These are phyloP conservation scores for Melinaea menophilus DNA, from an alignment of 2,888 invertebrate genomes.

Conservation along the genomic window DNA sequence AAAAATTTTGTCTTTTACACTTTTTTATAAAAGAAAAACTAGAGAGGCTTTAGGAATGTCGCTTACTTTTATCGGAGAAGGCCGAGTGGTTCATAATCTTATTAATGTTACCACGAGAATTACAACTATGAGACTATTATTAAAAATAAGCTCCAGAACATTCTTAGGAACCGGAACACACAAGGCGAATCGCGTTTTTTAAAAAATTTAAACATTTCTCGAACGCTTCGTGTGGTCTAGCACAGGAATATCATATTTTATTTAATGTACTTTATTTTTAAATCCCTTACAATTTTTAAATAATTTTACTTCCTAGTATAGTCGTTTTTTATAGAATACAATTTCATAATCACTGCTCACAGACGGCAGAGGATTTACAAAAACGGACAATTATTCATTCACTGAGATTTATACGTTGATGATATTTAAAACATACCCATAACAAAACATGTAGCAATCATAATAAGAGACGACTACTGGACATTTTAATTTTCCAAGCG, in stretches of 20 bases:
- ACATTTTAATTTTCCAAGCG: too few species aligned
- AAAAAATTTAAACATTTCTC: background rate
- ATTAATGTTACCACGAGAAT: constrained; percentile 20
- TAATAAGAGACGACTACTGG: too few species aligned
- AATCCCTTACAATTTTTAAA: constrained; percentile 5
- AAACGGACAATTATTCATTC: too few species aligned
- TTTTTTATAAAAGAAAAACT: background rate
- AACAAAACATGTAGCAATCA: too few species aligned
- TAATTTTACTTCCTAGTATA: constrained; percentile 3
- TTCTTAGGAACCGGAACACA: constrained; percentile 29
- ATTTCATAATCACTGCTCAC: background rate
- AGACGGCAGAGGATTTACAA: background rate
- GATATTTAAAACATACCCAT: too few species aligned
- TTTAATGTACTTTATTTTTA: constrained; percentile 9
- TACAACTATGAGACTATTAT: constrained; percentile 22
- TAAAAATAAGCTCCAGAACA: constrained; percentile 33
- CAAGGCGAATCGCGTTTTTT: constrained; percentile 19
- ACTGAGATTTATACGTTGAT: too few species aligned
- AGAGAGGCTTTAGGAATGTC: constrained; percentile 25
- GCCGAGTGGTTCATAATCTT: constrained; percentile 17
- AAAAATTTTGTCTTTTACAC: constrained; percentile 12
- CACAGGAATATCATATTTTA: constrained; percentile 28
- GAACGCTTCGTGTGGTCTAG: constrained; percentile 30
- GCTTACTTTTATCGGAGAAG: constrained; percentile 13
- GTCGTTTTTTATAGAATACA: constrained; percentile 2